These are phyloP conservation scores for Erpobdella octoculata DNA, from an alignment of 2,888 invertebrate species.

Conservation along the genomic window DNA sequence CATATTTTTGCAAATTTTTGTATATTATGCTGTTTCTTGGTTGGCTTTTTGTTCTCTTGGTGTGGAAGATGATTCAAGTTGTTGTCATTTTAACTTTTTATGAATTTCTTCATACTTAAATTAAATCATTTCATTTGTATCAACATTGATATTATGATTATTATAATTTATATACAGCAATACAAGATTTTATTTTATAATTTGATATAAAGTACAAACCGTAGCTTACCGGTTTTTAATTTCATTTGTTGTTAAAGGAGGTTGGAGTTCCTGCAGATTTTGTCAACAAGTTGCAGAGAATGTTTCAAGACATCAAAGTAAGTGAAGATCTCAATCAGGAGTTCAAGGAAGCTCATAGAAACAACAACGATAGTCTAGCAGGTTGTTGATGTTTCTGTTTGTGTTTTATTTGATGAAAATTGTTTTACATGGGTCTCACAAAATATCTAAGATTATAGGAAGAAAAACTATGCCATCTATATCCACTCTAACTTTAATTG, in stretches of 20 bases:
- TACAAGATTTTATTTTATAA: background rate
- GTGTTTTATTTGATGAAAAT: background rate
- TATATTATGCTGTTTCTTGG: too few species aligned
- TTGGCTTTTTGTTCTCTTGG: too few species aligned
- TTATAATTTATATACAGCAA: background rate
- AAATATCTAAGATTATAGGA: too few species aligned
- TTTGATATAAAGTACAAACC: background rate
- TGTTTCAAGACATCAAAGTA: constrained; percentile 87
- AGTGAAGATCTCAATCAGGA: constrained; percentile 91
- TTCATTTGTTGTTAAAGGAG: constrained; percentile 60
- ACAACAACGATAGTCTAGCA: constrained; percentile 60
- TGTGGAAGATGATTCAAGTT: too few species aligned
- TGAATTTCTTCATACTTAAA: too few species aligned
- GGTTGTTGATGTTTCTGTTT: constrained; percentile 45
- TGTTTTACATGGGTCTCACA: background rate
- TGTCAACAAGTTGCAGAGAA: constrained; percentile 91
- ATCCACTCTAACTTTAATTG: too few species aligned
- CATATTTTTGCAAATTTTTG: too few species aligned
- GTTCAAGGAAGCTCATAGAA: constrained; percentile 69
- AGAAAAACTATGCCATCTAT: too few species aligned
- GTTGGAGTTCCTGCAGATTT: constrained; percentile 99
- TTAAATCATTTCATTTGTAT: too few species aligned
- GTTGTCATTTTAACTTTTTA: too few species aligned
- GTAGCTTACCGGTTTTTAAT: background rate
- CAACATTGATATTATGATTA: too few species aligned